These are phyloP conservation scores for Prietella phreatophila DNA, from an alignment of 2,113 vertebrate genomes.

Conservation along the genomic window DNA sequence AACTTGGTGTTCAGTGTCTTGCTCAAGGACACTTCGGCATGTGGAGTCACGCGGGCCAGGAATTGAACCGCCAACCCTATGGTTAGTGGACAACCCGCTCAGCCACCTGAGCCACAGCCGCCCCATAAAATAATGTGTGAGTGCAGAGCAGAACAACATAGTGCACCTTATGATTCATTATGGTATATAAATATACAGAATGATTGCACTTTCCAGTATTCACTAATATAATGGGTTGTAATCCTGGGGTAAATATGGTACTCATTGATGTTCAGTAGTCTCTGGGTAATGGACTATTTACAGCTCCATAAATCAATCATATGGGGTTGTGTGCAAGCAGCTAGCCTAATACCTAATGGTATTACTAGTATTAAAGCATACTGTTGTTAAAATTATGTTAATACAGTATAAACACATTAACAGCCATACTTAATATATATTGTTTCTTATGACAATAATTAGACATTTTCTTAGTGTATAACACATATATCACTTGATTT, in stretches of 20 bases:
- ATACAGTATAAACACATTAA: background rate
- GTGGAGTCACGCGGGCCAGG: too few species aligned
- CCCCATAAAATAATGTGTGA: background rate
- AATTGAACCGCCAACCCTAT: too few species aligned
- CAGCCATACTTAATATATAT: background rate
- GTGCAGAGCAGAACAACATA: background rate
- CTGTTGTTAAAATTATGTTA: background rate
- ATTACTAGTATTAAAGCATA: background rate
- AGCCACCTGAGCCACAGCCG: too few species aligned
- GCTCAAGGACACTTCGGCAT: too few species aligned
- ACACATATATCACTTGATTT: background rate
- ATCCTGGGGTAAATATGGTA: background rate
- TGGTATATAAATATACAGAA: background rate
- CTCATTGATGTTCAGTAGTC: background rate
- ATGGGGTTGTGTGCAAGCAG: background rate
- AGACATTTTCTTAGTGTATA: background rate
- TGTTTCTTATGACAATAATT: background rate
- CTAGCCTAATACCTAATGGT: background rate
- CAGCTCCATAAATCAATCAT: background rate
- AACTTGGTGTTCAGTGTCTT: too few species aligned
- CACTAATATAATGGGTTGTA: background rate
- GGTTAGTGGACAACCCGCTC: too few species aligned
- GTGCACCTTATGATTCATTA: background rate
- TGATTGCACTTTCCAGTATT: background rate
- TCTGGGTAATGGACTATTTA: background rate